Evolutionary conservation across 2,113 vertebrate species (phyloP), one percentile per base, ranked within the genome.

Genomic region (Sander lucioperca): DNA sequence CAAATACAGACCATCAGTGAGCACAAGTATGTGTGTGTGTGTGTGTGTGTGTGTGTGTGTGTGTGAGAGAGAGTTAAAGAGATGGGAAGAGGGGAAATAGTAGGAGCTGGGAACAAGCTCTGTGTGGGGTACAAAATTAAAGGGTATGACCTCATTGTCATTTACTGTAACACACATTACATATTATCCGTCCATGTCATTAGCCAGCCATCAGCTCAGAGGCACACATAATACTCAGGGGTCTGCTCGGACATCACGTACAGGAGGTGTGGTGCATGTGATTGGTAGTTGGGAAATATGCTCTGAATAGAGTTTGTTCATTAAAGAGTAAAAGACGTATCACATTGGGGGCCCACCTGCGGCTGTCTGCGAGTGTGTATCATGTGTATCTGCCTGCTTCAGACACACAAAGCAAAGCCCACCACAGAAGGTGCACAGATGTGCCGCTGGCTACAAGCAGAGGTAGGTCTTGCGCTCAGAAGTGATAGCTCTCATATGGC

Each of bases 391-490:
- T 80, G 84, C 77, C 73, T 75, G 67, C 59, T 77, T 80, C 33
- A 53, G 39, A 50, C 69, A 79, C 66, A 66, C 54, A 80, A 75
- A 71, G 51, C 25, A 57, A 87, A 90, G 62, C 77, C 86, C 88
- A 92, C 88, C 93, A 92, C 95, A 95, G 94, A 94, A 94, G 95
- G 94, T 93, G 73, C 83, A 79, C 95, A 96, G 93, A 95, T 96
- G 95, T 96, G 93, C 92, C 77, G 66, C 74, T 61, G 86, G 89
- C 89, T 91, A 90, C 64, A 76, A 85, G 85, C 74, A 91, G 89
- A 93, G 91, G 89, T 91, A 74, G 93, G 91, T 93, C 92, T 91
- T 81, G 80, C 86, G 87, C 80, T 92, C 82, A 89, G 80, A 90
- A 92, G 66, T 85, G 92, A 93, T 93, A 89, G 93, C 82, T 93